Evolutionary conservation across 1,140 invertebrate genomes (phyloP).

Genomic region (Drosophila rhopaloa): DNA sequence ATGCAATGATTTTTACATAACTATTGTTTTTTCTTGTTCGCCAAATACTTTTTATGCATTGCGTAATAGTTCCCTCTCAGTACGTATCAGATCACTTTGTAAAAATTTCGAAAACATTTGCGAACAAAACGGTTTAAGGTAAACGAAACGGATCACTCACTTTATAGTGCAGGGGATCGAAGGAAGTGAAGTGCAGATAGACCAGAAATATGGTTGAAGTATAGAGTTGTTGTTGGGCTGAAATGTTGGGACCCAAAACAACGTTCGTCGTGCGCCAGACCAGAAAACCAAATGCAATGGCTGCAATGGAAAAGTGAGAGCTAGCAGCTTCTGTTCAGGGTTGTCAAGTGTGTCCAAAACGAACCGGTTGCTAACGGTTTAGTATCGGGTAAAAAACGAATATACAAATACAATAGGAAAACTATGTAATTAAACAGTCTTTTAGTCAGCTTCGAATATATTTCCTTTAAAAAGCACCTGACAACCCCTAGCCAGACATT

Average conservation of each 20-base stretch:
- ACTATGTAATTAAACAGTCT: too few species aligned
- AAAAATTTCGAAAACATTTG: conserved; percentile 37
- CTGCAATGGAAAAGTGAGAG: conserved; percentile 37
- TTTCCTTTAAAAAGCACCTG: conserved; percentile 1
- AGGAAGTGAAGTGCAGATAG: conserved; percentile 49
- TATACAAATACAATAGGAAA: neutral
- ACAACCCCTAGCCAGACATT: conserved; percentile 42
- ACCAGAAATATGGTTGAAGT: conserved; percentile 62
- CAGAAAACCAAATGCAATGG: conserved; percentile 78
- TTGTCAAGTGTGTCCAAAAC: conserved; percentile 18
- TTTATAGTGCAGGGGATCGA: conserved; percentile 51
- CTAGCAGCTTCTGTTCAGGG: conserved; percentile 31
- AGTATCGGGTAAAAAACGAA: conserved; percentile 11
- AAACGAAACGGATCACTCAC: conserved; percentile 47
- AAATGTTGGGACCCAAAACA: conserved; percentile 60
- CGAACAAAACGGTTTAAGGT: conserved; percentile 10
- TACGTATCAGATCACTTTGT: conserved; percentile 10
- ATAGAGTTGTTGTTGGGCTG: conserved; percentile 53
- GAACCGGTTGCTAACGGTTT: conserved; percentile 23
- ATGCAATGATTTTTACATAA: conserved; percentile 65
- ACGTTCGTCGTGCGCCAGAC: conserved; percentile 76
- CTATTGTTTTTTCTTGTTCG: conserved; percentile 42
- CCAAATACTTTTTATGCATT: conserved; percentile 56
- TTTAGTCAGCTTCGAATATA: neutral
- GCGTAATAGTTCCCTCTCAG: conserved; percentile 53